These are phyloP conservation scores for Holacanthella duospinosa DNA, from an alignment of 2,888 invertebrate genomes.

Conservation along the genomic window DNA sequence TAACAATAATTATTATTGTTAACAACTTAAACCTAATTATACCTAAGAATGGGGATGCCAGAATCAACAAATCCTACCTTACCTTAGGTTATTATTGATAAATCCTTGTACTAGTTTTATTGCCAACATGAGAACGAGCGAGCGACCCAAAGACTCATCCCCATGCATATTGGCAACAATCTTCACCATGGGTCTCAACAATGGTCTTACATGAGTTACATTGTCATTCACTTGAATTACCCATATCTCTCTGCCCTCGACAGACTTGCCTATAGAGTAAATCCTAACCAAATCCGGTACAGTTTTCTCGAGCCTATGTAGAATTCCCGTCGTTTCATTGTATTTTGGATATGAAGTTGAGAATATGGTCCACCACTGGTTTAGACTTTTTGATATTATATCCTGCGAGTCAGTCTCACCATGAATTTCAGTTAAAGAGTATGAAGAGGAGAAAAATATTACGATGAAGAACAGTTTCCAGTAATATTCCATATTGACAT, in stretches of 20 bases:
- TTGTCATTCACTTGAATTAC: constrained; percentile 68
- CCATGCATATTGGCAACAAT: constrained; percentile 96
- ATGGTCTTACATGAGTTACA: constrained; percentile 45
- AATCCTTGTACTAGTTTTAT: constrained; percentile 60
- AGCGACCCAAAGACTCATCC: constrained; percentile 79
- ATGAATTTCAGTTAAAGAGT: too few relatives aligned
- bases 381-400: neutral
- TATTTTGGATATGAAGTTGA: constrained; percentile 53
- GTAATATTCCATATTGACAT: too few relatives aligned
- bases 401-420: neutral
- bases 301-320: constrained; percentile 51
- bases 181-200: constrained; percentile 77
- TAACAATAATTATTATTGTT: neutral
- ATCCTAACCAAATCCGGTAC: constrained; percentile 61
- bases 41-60: neutral
- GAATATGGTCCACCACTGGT: constrained; percentile 25
- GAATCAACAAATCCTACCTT: constrained; percentile 2
- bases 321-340: constrained; percentile 56
- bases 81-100: constrained; percentile 27
- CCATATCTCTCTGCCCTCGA: constrained; percentile 67
- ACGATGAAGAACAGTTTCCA: too few relatives aligned
- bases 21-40: neutral
- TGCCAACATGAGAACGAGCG: constrained; percentile 70
- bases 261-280: constrained; percentile 71
- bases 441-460: too few relatives aligned